Conservation (phyloP, 1,140 invertebrate genomes). For the Drosophila sulfurigaster region DNA sequence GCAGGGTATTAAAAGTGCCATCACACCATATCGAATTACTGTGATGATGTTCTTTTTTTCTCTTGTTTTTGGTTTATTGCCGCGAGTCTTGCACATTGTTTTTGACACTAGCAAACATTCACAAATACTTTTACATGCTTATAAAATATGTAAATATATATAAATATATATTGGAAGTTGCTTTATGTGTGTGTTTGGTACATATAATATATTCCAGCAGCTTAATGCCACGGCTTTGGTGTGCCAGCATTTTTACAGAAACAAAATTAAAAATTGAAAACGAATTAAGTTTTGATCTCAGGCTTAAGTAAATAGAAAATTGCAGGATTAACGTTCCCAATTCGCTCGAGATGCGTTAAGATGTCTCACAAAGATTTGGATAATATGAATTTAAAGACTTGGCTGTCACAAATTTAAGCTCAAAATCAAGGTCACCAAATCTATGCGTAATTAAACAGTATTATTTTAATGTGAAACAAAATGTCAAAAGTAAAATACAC, state of each 20-base stretch:
- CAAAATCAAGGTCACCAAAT: not conserved
- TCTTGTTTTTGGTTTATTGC: slow-evolving; percentile 56
- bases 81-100: slow-evolving; percentile 57
- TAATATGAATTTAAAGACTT: slow-evolving; percentile 1
- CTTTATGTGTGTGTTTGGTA: not conserved
- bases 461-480: too few species aligned
- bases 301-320: not conserved
- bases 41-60: slow-evolving; percentile 39
- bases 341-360: slow-evolving; percentile 1
- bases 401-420: not conserved
- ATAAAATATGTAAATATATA: slow-evolving; percentile 2
- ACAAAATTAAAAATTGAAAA: slow-evolving; percentile 69
- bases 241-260: slow-evolving; percentile 14
- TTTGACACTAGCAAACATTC: slow-evolving; percentile 34
- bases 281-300: slow-evolving; percentile 50
- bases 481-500: too few species aligned
- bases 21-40: too few species aligned
- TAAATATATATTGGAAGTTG: not conserved
- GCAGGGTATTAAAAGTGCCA: not conserved
- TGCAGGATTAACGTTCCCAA: not conserved
- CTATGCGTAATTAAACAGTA: not conserved
- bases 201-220: not conserved
- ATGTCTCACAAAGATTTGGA: not conserved
- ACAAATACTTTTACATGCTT: slow-evolving; percentile 8
- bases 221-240: not conserved